Conservation (phyloP, 1,140 invertebrate species). For the Bombus waltoni region DNA sequence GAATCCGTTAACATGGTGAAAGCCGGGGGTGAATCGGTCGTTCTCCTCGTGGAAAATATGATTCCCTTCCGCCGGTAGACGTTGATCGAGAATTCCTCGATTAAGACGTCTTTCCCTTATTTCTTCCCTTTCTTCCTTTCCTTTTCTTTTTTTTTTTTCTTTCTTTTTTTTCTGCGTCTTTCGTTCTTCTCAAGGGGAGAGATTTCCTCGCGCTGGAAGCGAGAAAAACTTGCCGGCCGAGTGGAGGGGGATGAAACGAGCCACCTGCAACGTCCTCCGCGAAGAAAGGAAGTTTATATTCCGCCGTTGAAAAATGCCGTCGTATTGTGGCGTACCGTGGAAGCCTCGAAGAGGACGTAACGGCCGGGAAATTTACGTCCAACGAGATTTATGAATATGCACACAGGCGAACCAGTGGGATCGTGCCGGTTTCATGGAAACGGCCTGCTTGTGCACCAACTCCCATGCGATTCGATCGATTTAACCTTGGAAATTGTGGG, state of each 20-base stretch:
- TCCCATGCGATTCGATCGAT: background rate
- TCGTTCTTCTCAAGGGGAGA: slow-evolving; percentile 46
- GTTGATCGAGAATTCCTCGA: slow-evolving; percentile 77
- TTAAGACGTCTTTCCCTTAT: slow-evolving; percentile 69
- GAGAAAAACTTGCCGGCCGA: slow-evolving; percentile 21
- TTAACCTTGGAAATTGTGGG: background rate
- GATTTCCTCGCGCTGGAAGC: slow-evolving; percentile 42
- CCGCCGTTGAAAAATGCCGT: slow-evolving; percentile 54
- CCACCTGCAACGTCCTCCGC: slow-evolving; percentile 47
- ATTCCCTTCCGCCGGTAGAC: slow-evolving; percentile 77
- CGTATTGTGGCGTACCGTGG: slow-evolving; percentile 48
- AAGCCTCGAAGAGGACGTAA: slow-evolving; percentile 50
- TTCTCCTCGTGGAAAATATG: slow-evolving; percentile 75
- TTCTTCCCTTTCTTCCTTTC: background rate
- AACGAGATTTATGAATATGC: slow-evolving; percentile 59
- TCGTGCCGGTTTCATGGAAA: background rate
- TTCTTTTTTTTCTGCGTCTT: too few relatives aligned
- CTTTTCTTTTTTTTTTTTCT: too few relatives aligned
- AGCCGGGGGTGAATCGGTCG: slow-evolving; percentile 56
- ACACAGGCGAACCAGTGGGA: background rate
- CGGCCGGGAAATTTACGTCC: slow-evolving; percentile 48
- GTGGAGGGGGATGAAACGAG: slow-evolving; percentile 36
- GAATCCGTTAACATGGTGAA: slow-evolving; percentile 11
- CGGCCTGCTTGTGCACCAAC: background rate
- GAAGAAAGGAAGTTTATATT: slow-evolving; percentile 53